Conservation (phyloP, 1,140 invertebrate species). For the Brachionus rubens region DNA sequence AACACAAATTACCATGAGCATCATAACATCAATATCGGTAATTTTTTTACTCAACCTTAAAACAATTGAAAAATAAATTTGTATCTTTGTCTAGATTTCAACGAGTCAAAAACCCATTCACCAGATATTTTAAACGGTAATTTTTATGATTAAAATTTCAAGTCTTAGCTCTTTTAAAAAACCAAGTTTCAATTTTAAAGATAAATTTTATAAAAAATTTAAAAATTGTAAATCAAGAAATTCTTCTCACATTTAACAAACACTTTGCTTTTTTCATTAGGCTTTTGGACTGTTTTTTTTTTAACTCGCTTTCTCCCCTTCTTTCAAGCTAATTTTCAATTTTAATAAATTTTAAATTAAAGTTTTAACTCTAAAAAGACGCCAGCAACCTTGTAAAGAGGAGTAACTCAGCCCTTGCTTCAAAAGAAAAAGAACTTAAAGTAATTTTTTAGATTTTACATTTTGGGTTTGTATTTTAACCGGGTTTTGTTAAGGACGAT, state of each 20-base stretch:
- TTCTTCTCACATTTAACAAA: no score
- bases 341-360: neutral
- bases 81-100: neutral
- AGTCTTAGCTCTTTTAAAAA: no score
- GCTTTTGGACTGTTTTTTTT: no score
- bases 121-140: slow-evolving; percentile 12
- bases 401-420: neutral
- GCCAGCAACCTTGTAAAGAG: slow-evolving; percentile 11
- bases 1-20: slow-evolving; percentile 16
- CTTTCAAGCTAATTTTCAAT: neutral
- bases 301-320: neutral
- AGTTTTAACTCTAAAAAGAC: slow-evolving; percentile 9
- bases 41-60: neutral
- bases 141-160: no score
- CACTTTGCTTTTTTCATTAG: no score
- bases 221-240: no score
- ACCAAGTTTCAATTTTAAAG: no score
- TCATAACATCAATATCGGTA: neutral
- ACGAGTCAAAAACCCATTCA: neutral
- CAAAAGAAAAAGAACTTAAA: slow-evolving; percentile 14
- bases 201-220: no score
- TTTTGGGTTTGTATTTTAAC: neutral
- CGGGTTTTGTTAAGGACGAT: neutral
- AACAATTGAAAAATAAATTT: neutral
- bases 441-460: neutral